Evolutionary conservation across 2,888 invertebrate species (phyloP).

Genomic region (Meta bourneti): DNA sequence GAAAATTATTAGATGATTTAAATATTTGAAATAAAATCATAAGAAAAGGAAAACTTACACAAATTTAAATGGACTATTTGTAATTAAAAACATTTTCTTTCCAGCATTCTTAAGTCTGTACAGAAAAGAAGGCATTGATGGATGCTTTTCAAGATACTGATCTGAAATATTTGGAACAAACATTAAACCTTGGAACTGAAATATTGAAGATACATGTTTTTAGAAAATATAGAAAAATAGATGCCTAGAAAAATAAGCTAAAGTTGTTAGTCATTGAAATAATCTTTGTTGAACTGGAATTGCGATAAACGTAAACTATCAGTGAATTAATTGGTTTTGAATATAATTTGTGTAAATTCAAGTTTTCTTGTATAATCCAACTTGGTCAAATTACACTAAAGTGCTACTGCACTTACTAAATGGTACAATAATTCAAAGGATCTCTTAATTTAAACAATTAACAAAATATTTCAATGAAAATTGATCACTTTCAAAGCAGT

Average conservation of each 20-base stretch:
- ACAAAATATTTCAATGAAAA: too few relatives aligned
- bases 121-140: conserved; percentile 88
- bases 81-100: conserved; percentile 96
- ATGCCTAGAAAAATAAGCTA: neutral
- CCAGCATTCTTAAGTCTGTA: conserved; percentile 87
- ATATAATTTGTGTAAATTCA: too few relatives aligned
- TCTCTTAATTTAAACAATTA: too few relatives aligned
- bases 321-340: too few relatives aligned
- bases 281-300: neutral
- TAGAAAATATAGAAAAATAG: neutral
- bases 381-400: too few relatives aligned
- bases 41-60: conserved; percentile 83
- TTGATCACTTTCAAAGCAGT: too few relatives aligned
- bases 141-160: conserved; percentile 89
- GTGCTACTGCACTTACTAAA: too few relatives aligned
- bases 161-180: conserved; percentile 81
- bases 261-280: neutral
- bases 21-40: too few relatives aligned
- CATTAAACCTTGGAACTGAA: neutral
- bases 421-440: too few relatives aligned
- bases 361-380: too few relatives aligned
- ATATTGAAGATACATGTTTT: neutral
- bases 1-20: too few relatives aligned
- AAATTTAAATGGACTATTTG: conserved; percentile 97
- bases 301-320: neutral